Evolutionary conservation across 1,140 invertebrate species (phyloP).

Genomic region (Danaus melanippus): DNA sequence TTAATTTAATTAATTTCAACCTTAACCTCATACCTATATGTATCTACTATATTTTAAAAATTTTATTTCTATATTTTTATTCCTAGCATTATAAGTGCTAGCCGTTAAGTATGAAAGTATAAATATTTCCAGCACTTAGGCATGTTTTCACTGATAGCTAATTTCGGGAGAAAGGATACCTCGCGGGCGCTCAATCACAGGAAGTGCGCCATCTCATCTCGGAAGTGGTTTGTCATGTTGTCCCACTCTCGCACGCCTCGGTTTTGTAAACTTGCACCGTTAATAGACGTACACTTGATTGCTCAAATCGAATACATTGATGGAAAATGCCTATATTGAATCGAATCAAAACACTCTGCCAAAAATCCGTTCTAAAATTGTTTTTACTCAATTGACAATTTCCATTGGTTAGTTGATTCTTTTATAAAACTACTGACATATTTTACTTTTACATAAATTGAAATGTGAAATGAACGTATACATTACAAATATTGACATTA

Average conservation of each 20-base stretch:
- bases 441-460: no score
- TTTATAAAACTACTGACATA: no score
- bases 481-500: no score
- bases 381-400: no score
- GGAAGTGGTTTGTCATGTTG: slow-evolving; percentile 70
- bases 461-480: no score
- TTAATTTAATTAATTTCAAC: background rate
- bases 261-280: slow-evolving; percentile 49
- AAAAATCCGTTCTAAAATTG: no score
- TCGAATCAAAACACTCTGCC: no score
- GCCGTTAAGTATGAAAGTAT: slow-evolving; percentile 26
- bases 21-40: slow-evolving; percentile 2
- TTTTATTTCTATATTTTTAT: slow-evolving; percentile 3
- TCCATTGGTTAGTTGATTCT: no score
- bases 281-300: slow-evolving; percentile 61
- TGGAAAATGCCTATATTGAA: slow-evolving; percentile 34
- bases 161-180: slow-evolving; percentile 54
- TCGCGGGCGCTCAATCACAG: slow-evolving; percentile 69
- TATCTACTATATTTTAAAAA: background rate
- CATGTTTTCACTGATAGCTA: slow-evolving; percentile 49
- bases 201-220: slow-evolving; percentile 73
- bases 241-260: slow-evolving; percentile 43
- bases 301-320: slow-evolving; percentile 55
- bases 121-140: slow-evolving; percentile 39
- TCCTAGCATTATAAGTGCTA: slow-evolving; percentile 17